Percentiles rank a stretch among this genome's conserved stretches.
Conservation (phyloP, 2,113 vertebrate species). For the Desmodus rotundus region DNA sequence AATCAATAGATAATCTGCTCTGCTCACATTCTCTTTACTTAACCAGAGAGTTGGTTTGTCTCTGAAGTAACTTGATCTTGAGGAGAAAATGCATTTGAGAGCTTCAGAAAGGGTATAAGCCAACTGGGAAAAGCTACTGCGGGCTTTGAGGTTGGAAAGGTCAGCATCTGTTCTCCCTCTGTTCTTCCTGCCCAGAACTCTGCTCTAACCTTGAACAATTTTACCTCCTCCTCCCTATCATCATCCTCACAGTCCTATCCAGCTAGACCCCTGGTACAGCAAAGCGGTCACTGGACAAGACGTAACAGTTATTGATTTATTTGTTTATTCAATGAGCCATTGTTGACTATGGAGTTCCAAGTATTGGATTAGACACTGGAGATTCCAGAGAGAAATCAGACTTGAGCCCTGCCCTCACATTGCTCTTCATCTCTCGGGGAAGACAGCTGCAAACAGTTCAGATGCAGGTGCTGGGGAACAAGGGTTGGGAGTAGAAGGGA, state of each 20-base stretch:
- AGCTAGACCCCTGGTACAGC: not conserved
- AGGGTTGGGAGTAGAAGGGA: not conserved
- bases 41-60: slow-evolving; percentile 10
- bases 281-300: not conserved
- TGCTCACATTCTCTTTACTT: slow-evolving; percentile 37
- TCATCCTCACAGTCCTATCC: not conserved
- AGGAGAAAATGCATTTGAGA: not conserved
- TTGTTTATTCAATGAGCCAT: not conserved
- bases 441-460: not conserved
- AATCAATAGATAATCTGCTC: slow-evolving; percentile 40
- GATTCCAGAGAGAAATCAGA: not conserved
- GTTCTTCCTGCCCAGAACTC: not conserved
- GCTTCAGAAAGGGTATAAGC: not conserved
- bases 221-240: not conserved
- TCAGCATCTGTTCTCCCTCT: not conserved
- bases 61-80: not conserved
- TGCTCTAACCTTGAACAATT: not conserved
- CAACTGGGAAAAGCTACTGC: not conserved
- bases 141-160: not conserved
- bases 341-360: not conserved
- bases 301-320: not conserved
- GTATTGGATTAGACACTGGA: not conserved
- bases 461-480: not conserved
- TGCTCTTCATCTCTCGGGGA: rapidly evolving
- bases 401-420: not conserved